These are phyloP conservation scores for Andrena hattorfiana DNA, from an alignment of 2,888 invertebrate genomes.

Conservation along the genomic window DNA sequence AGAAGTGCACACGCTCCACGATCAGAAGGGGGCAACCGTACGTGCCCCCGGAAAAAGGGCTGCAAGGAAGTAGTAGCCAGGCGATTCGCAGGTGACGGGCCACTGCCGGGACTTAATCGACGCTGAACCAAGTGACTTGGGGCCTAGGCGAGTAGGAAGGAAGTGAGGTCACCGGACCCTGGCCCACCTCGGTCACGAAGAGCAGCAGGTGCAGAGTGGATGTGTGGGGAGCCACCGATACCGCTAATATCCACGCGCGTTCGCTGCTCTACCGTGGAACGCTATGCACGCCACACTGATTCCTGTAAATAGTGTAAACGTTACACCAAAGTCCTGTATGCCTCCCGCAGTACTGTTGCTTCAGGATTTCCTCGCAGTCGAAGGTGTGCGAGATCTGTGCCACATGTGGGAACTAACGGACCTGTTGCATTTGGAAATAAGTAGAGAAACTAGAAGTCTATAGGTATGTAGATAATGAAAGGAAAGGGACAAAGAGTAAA, in stretches of 20 bases:
- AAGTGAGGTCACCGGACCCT: slow-evolving; percentile 81
- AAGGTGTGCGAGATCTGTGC: no score
- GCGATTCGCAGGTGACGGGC: slow-evolving; percentile 78
- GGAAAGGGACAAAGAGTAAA: no score
- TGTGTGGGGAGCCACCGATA: slow-evolving; percentile 63
- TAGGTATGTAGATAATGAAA: no score
- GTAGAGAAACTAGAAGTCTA: no score
- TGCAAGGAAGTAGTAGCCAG: slow-evolving; percentile 76
- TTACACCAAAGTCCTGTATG: background rate
- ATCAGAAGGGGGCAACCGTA: slow-evolving; percentile 29
- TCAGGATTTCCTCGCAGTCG: no score
- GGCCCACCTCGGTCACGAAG: slow-evolving; percentile 73
- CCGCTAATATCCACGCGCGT: slow-evolving; percentile 56
- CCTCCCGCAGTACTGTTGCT: no score
- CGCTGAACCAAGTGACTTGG: slow-evolving; percentile 56
- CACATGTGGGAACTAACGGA: no score
- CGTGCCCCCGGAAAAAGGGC: slow-evolving; percentile 69
- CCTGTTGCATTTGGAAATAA: no score
- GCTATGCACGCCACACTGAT: slow-evolving; percentile 32
- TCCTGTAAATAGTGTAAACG: slow-evolving; percentile 22
- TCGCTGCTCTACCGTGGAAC: background rate
- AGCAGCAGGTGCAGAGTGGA: slow-evolving; percentile 68
- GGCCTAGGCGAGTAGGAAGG: slow-evolving; percentile 75
- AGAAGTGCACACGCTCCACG: slow-evolving; percentile 61
- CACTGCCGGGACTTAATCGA: slow-evolving; percentile 66